A percentile compares a stretch with the other conserved stretches of the same genome.
Evolutionary conservation across 1,140 invertebrate genomes (phyloP).

Genomic region (Achatina immaculata): DNA sequence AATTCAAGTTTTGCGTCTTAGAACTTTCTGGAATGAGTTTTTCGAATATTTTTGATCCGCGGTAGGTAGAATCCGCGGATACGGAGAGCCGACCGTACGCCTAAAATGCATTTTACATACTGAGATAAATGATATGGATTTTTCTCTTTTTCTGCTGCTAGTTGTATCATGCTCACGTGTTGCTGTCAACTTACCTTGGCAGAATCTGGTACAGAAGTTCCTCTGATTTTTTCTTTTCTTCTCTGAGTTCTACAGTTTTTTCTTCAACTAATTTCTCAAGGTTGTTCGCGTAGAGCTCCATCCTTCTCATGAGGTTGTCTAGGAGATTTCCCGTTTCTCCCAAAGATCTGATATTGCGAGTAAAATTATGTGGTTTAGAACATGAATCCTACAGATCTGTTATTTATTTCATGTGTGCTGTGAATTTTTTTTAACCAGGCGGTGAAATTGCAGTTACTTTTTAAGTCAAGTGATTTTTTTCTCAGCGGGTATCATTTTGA

Average conservation of each 20-base stretch:
- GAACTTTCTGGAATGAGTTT: too few relatives aligned
- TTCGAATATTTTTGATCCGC: too few relatives aligned
- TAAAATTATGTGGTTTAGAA: neutral
- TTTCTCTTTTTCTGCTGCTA: too few relatives aligned
- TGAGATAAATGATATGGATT: too few relatives aligned
- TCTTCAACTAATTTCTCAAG: constrained; percentile 90
- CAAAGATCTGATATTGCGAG: constrained; percentile 25
- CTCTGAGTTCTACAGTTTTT: constrained; percentile 87
- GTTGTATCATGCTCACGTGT: too few relatives aligned
- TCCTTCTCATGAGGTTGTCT: constrained; percentile 93
- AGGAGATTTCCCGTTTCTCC: constrained; percentile 79
- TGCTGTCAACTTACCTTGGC: constrained; percentile 84
- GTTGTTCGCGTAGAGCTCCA: constrained; percentile 95
- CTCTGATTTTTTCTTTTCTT: constrained; percentile 93
- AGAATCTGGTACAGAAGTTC: constrained; percentile 92
- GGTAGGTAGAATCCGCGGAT: too few relatives aligned
- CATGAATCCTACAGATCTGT: neutral
- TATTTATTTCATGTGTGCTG: neutral
- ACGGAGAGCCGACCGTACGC: too few relatives aligned
- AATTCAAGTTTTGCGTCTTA: too few relatives aligned
- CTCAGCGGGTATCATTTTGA: too few relatives aligned
- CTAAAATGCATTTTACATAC: too few relatives aligned
- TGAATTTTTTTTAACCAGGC: neutral
- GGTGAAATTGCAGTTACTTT: neutral
- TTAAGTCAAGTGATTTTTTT: too few relatives aligned